Base-by-base conservation (phyloP, 92 coral and sea anemone genomes). In the Palythoa heliodiscus region DNA sequence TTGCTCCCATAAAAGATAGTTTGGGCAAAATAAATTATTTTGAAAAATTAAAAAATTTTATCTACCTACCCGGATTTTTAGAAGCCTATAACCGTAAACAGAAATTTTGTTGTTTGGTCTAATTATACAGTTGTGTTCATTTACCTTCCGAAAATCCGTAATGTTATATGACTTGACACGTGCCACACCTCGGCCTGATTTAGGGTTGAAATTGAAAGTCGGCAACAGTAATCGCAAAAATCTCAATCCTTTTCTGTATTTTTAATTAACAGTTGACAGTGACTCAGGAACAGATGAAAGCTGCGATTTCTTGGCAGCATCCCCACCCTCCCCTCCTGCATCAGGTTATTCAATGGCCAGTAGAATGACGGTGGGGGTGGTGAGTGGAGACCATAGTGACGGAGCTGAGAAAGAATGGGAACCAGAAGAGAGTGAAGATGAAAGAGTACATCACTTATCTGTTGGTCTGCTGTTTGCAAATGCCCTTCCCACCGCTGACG, bases 221-320 rank as follows among this genome's bases (percentile, higher is more conserved):
- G 69, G 20, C 8, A 22, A 63, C 7, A 63, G 6, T 5, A 16
- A 12, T n/a, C 22, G 2, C 10, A n/a, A 19, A 19, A 23, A 11
- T 16, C 61, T 5, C 7, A 63, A 7, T 19, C 25, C 20, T n/a
- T 63, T 63, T 22, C 22, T 63, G 7, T 8, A 6, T 60, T 73
- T 73, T 15, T 25, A 2, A 80, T 25, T 58, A 80, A 10, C 82
- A 92, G 98, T 89, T 76, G 98, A 94, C 50, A 97, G 95, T 82
- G 99, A 96, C 84, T 96, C 99, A 1, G 99, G 99, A 58, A 93
- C 98, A 29, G 99, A 96, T 66, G 99, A 96, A 75, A 92, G 93
- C 82, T 89, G 95, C 58, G 98, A 96, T 67, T 90, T 88, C 29
- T 88, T 93, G 63, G 92, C 79, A 17, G 53, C 88, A 19, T 81